These are phyloP conservation scores for Hylyphantes graminicola DNA, from an alignment of 1,140 invertebrate genomes.

Conservation along the genomic window DNA sequence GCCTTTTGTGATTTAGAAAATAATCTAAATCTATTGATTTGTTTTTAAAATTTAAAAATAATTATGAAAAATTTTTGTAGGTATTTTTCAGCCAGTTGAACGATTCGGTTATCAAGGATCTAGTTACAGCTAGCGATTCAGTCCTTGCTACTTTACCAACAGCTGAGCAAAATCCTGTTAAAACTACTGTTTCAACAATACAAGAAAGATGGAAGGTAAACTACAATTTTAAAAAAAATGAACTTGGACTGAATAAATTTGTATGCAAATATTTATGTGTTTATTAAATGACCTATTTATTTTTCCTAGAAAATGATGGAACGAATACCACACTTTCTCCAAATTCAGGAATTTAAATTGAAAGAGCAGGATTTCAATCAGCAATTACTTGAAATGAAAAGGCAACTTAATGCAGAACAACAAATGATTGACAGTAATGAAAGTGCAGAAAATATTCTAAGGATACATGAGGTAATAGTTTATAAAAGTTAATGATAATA, in stretches of 20 bases:
- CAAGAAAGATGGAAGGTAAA: slow-evolving; percentile 79
- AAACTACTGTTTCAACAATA: slow-evolving; percentile 76
- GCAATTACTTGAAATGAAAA: slow-evolving; percentile 88
- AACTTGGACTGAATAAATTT: background rate
- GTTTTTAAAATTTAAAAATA: no score
- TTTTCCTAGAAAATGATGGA: slow-evolving; percentile 74
- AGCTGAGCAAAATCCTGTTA: slow-evolving; percentile 77
- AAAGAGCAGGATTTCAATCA: slow-evolving; percentile 87
- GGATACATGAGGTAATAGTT: slow-evolving; percentile 73
- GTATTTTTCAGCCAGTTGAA: slow-evolving; percentile 87
- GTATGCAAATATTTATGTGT: background rate
- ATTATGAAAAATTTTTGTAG: slow-evolving; percentile 71
- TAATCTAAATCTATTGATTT: background rate
- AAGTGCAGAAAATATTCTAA: slow-evolving; percentile 80
- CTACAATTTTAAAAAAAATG: background rate
- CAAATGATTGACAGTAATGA: slow-evolving; percentile 87
- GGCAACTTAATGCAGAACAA: slow-evolving; percentile 85
- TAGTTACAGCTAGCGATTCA: slow-evolving; percentile 82
- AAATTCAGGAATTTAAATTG: slow-evolving; percentile 87
- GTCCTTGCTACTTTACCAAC: slow-evolving; percentile 78
- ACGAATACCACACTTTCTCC: slow-evolving; percentile 84
- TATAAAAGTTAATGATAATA: no score
- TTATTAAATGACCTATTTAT: background rate
- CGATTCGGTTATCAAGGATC: slow-evolving; percentile 80
- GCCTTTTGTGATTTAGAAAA: background rate